phyloP scores from a whole-genome alignment of 1,140 invertebrate genomes.

The Zaprionus nigranus region DNA sequence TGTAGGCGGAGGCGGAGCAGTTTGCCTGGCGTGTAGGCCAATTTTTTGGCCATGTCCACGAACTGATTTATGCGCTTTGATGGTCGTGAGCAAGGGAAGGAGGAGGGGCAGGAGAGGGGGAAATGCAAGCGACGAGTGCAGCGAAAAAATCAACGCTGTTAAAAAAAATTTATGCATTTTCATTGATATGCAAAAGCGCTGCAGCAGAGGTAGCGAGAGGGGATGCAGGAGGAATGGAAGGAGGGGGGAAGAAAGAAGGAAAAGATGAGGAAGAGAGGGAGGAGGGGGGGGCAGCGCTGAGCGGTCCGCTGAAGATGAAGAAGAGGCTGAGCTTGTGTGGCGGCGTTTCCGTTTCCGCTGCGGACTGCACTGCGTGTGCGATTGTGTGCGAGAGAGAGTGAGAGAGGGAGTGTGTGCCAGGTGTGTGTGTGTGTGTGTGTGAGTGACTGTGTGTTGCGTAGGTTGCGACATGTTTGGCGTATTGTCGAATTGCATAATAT shows the following conservation, averaged over 20 bases:
- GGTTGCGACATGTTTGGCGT: constrained; percentile 77
- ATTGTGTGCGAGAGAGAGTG: background rate
- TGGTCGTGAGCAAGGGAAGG: constrained; percentile 59
- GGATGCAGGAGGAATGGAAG: background rate
- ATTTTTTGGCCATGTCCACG: constrained; percentile 24
- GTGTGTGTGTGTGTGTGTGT: constrained; percentile 20
- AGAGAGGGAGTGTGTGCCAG: background rate
- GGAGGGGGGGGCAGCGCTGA: background rate
- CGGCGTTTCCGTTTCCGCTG: constrained; percentile 77
- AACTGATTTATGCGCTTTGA: constrained; percentile 83
- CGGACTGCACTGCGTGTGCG: constrained; percentile 30
- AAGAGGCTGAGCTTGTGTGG: constrained; percentile 73
- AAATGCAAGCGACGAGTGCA: constrained; percentile 61
- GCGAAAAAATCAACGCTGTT: constrained; percentile 47
- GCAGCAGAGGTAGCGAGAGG: constrained; percentile 22
- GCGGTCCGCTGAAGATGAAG: constrained; percentile 57
- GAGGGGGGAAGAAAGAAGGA: background rate
- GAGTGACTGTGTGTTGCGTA: constrained; percentile 47
- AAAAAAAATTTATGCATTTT: constrained; percentile 84
- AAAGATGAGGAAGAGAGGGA: background rate
- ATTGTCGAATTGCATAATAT: constrained; percentile 84
- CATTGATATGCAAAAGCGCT: constrained; percentile 84
- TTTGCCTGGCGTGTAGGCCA: constrained; percentile 26
- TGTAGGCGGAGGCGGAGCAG: constrained; percentile 18
- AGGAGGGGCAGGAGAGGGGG: constrained; percentile 19